Conservation (phyloP, 37 sponge, comb jelly and placozoan species). For the Axinella damicornis region DNA sequence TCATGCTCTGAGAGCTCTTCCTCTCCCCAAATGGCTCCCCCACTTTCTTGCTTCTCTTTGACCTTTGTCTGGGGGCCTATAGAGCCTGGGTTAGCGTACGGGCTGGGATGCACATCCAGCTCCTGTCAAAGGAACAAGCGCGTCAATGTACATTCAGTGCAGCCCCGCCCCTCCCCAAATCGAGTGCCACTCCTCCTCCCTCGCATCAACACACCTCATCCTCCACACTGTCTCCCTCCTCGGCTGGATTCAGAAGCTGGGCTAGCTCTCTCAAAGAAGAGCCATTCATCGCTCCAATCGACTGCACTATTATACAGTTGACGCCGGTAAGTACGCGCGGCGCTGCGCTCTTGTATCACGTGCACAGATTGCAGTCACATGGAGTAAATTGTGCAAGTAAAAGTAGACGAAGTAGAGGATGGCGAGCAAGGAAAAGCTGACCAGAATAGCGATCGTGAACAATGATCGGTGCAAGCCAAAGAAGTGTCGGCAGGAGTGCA, state of each 20-base stretch:
- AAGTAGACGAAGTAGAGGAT: slow-evolving; percentile 6
- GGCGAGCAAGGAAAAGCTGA: slow-evolving; percentile 81
- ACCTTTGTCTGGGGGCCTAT: slow-evolving; percentile 53
- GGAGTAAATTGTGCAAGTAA: too few species aligned
- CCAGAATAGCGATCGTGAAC: slow-evolving; percentile 96
- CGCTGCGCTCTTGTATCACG: too few species aligned
- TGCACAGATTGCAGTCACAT: too few species aligned
- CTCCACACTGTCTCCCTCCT: slow-evolving; percentile 45
- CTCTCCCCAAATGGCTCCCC: slow-evolving; percentile 72
- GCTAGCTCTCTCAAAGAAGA: slow-evolving; percentile 48
- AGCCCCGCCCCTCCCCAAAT: not conserved
- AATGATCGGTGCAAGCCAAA: slow-evolving; percentile 95
- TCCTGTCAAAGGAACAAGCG: slow-evolving; percentile 10
- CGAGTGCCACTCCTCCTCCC: too few species aligned
- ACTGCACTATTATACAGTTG: too few species aligned
- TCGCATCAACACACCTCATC: too few species aligned
- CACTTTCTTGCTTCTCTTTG: not conserved
- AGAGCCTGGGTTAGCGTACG: slow-evolving; percentile 72
- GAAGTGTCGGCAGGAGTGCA: slow-evolving; percentile 98
- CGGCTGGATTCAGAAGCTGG: slow-evolving; percentile 62
- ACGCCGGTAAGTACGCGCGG: too few species aligned
- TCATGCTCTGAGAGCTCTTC: slow-evolving; percentile 54
- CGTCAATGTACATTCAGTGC: not conserved
- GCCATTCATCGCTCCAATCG: slow-evolving; percentile 64
- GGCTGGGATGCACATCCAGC: slow-evolving; percentile 35